phyloP scores from a whole-genome alignment of 1,140 invertebrate species.

The Papilio dardanus region DNA sequence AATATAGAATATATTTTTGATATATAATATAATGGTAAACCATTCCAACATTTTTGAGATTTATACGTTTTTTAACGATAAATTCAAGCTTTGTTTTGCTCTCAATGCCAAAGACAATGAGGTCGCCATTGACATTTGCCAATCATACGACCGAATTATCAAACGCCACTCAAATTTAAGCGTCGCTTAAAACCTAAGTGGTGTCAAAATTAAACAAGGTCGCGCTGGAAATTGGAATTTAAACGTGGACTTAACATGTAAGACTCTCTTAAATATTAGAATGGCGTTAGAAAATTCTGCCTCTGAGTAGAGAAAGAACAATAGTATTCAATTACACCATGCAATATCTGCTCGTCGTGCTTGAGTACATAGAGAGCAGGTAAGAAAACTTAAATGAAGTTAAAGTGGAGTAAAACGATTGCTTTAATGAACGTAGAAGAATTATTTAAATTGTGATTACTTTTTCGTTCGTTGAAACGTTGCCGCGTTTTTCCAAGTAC shows the following conservation, averaged over 20 bases:
- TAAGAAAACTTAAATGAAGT: not conserved
- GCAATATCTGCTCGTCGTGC: not conserved
- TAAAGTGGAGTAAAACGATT: constrained; percentile 31
- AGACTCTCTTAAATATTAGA: too few species aligned
- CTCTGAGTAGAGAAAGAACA: not conserved
- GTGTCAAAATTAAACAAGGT: too few species aligned
- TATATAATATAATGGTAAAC: too few species aligned
- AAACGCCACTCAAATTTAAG: too few species aligned
- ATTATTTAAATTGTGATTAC: constrained; percentile 22
- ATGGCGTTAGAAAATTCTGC: too few species aligned
- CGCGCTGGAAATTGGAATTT: too few species aligned
- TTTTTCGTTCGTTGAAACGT: constrained; percentile 22
- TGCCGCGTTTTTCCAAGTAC: not conserved
- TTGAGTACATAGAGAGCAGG: not conserved
- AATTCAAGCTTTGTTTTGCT: not conserved
- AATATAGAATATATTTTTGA: constrained; percentile 42
- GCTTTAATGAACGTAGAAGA: not conserved
- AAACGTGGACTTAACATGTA: too few species aligned
- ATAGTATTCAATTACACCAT: not conserved
- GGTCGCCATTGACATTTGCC: not conserved
- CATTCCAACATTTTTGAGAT: constrained; percentile 12
- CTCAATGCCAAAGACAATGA: not conserved
- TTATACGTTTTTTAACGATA: not conserved
- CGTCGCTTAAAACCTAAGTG: too few species aligned
- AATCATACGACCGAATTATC: too few species aligned